These are phyloP conservation scores for Oasisia sp. DNA, from an alignment of 2,888 invertebrate species.

Conservation along the genomic window DNA sequence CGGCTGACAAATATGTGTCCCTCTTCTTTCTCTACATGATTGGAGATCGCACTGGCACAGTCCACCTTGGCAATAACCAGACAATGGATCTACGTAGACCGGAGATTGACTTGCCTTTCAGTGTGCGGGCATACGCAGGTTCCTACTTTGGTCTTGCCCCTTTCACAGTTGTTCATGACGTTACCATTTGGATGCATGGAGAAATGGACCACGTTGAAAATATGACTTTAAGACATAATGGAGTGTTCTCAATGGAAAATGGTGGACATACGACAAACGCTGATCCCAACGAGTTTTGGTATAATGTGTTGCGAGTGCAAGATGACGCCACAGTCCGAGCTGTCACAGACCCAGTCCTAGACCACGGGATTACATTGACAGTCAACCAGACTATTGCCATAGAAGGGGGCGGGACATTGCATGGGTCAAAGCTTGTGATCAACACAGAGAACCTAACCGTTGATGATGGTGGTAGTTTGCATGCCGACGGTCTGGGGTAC, in stretches of 20 bases:
- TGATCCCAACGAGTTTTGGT: conserved; percentile 39
- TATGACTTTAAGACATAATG: conserved; percentile 49
- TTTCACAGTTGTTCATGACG: conserved; percentile 49
- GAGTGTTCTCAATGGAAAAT: conserved; percentile 44
- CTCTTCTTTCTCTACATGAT: conserved; percentile 54
- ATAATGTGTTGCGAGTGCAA: conserved; percentile 47
- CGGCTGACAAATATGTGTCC: conserved; percentile 41
- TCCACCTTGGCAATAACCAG: conserved; percentile 47
- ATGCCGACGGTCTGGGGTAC: conserved; percentile 48
- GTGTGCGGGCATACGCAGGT: conserved; percentile 47
- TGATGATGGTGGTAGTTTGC: conserved; percentile 50
- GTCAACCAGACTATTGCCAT: conserved; percentile 42
- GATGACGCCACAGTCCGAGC: conserved; percentile 49
- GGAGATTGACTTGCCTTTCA: conserved; percentile 51
- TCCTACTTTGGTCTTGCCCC: conserved; percentile 48
- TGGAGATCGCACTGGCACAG: conserved; percentile 52
- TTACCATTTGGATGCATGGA: conserved; percentile 52
- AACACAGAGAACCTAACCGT: conserved; percentile 46
- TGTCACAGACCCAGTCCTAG: conserved; percentile 44
- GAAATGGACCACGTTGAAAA: conserved; percentile 48
- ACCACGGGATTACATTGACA: conserved; percentile 41
- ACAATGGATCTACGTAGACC: conserved; percentile 46
- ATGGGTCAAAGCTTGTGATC: conserved; percentile 47
- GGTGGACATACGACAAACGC: conserved; percentile 42
- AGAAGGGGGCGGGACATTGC: conserved; percentile 51